Conservation (phyloP, 2,888 invertebrate species). For the Amblyjoppa fuscipennis region DNA sequence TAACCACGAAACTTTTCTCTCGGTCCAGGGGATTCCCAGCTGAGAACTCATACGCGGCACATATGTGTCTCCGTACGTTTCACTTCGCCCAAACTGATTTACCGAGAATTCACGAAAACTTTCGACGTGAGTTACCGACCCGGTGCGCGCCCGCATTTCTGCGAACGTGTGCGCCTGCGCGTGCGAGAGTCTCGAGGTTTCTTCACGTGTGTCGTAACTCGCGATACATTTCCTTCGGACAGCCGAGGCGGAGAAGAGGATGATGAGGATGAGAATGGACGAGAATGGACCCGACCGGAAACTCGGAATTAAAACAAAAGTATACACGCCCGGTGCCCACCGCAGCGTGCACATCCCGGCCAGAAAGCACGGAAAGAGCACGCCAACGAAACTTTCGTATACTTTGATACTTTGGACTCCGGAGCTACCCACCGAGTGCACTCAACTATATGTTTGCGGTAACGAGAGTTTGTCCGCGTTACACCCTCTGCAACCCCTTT, state of each 20-base stretch:
- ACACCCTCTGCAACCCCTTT: constrained; percentile 55
- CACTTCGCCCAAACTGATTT: constrained; percentile 69
- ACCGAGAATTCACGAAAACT: constrained; percentile 73
- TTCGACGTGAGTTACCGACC: constrained; percentile 74
- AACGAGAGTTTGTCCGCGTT: constrained; percentile 66
- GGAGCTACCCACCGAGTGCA: constrained; percentile 64
- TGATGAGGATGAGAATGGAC: constrained; percentile 37
- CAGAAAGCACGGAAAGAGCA: constrained; percentile 4
- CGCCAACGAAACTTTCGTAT: constrained; percentile 60
- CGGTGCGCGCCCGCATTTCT: constrained; percentile 10
- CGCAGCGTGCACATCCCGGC: not conserved
- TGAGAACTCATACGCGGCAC: constrained; percentile 28
- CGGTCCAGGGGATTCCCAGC: not conserved
- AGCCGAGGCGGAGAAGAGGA: constrained; percentile 37
- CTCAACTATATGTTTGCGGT: constrained; percentile 68
- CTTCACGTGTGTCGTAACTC: constrained; percentile 56
- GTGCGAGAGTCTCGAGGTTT: not conserved
- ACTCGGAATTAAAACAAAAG: constrained; percentile 64
- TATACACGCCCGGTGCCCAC: constrained; percentile 1
- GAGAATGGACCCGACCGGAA: constrained; percentile 46
- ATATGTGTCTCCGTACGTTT: constrained; percentile 32
- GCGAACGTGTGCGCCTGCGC: constrained; percentile 37
- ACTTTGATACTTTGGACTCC: constrained; percentile 64
- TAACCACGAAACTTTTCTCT: constrained; percentile 22
- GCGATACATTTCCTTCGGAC: constrained; percentile 64